Evolutionary conservation across 2,113 vertebrate species (phyloP), one percentile per base, ranked within the genome.

Genomic region (Cyanistes caeruleus): DNA sequence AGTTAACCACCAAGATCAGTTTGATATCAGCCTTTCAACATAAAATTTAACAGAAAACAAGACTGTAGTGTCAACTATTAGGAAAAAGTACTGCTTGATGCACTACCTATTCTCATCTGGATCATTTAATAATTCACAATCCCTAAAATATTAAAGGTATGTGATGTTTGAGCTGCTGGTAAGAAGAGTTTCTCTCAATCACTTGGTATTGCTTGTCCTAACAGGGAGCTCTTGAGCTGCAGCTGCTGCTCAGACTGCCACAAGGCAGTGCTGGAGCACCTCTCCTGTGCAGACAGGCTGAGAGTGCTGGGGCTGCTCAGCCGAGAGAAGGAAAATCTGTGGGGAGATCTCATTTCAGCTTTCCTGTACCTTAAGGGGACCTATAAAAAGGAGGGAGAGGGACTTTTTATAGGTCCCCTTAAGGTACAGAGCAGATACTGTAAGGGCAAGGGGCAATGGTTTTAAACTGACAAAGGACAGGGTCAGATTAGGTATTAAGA

Each of bases 21-120:
- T 46, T 89, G 27, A 24, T 13, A 53, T 10, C 67, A 65, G 41
- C 8, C 49, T 60, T 48, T 25, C 24, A 55, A 43, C 24, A 58
- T 25, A n/a, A 86, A 41, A 60, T 41, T 82, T 31, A 64, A 55
- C 25, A 84, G 41, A 83, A 86, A 76, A 19, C 28, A 82, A 24
- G 9, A n/a, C n/a, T 12, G 37, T 12, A 76, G 49, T 4, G 6
- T 8, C 24, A 48, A 11, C 37, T 25, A 27, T 23, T 9, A 73
- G 25, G 20, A 51, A 51, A 44, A 89, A 58, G 10, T 11, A 41
- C 31, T 13, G 22, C 48, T 43, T 25, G 27, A 41, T 27, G 30
- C 25, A 56, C 13, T 27, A 33, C 2, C 1, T 59, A 9, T 35
- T 70, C 46, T 70, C 33, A 76, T 15, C 33, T 0, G 0, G 67